Base-by-base conservation (phyloP, 1,140 invertebrate species). In the Portunus trituberculatus region DNA sequence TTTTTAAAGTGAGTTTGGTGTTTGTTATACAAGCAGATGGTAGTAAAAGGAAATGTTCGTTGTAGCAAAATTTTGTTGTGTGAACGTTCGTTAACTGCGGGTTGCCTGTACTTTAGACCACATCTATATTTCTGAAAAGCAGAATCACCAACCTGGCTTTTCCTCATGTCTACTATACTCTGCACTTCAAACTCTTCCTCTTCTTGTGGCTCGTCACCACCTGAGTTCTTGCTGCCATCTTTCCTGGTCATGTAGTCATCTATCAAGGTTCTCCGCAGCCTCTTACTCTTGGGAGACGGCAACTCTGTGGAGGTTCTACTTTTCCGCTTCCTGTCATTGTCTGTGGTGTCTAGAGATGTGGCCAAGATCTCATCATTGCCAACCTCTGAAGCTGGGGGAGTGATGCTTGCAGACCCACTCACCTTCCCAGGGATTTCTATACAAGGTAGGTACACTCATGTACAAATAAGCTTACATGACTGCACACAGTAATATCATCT, bases 101-200 rank as follows among this genome's bases (percentile, higher is more conserved):
- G n/a, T 7, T 28, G n/a, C 10, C 31, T 84, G 10, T 10, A 84
- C 10, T 84, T n/a, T 86, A 28, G 25, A 86, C 31, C n/a, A 84
- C 32, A 4, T 88, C 31, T 20, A 6, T 46, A 52, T 91, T 67
- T 25, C 16, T 52, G 20, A 52, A 31, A 25, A 29, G 67, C 28
- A 12, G 8, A 94, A 4, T 39, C 39, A 93, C 93, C 32, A 52
- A 95, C 96, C 93, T 96, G 91, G 83, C 86, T 93, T 67, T 89
- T 93, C 82, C 96, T 96, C 95, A 98, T 97, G 31, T 97, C 97
- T 32, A 98, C 83, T 86, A 99, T 98, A 93, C 97, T 97, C 97
- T 98, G 98, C 28, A 99, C 98, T 94, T 98, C 98, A 97, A 97
- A 98, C 39, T 98, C 97, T 59, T 31, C 29, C 29, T 83, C 76